Base-by-base conservation (phyloP, 1,140 invertebrate genomes). In the Bombus vancouverensis region DNA sequence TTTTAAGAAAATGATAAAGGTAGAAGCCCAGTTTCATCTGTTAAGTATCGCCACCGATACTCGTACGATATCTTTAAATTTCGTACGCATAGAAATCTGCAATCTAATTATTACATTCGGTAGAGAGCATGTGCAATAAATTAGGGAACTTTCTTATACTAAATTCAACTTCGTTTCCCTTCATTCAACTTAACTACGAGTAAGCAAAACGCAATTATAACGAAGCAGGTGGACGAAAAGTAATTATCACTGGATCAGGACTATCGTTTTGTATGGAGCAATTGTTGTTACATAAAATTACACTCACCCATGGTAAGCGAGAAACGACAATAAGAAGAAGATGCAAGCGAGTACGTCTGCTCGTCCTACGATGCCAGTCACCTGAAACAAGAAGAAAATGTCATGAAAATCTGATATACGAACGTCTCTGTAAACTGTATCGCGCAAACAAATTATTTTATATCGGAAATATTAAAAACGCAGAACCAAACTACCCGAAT, bases 321-420 rank as follows among this genome's bases (percentile, higher is more conserved):
- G 96, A 79, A 99, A 96, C 3, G 98, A 98, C 71, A 97, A 95
- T 25, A 99, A 95, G 94, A 98, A 98, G 94, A 98, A 97, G 85
- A 98, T 96, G 92, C 97, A 97, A 6, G 97, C 97, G 53, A 98
- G 95, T 34, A 98, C 96, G 94, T 98, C 98, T n/a, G 98, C 97
- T 94, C 98, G 95, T 28, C 98, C 98, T 0, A 98, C 98, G 71
- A 98, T 97, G 68, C 97, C 97, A 42, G 97, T 96, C 65, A 98
- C 97, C 97, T 97, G 96, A n/a, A 96, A 96, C 90, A 94, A 93
- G 13, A 90, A 92, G 86, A 80, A 47, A 90, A 87, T 87, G 75
- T 25, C 25, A n/a, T 62, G 59, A 34, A 34, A 34, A 66, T 66
- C 65, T 34, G 65, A 3, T 18, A 18, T 79, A 81, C 68, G 18